Percentiles rank a stretch among this genome's conserved stretches.
Evolutionary conservation across 2,113 vertebrate genomes (phyloP).

Genomic region (Scopus umbretta): DNA sequence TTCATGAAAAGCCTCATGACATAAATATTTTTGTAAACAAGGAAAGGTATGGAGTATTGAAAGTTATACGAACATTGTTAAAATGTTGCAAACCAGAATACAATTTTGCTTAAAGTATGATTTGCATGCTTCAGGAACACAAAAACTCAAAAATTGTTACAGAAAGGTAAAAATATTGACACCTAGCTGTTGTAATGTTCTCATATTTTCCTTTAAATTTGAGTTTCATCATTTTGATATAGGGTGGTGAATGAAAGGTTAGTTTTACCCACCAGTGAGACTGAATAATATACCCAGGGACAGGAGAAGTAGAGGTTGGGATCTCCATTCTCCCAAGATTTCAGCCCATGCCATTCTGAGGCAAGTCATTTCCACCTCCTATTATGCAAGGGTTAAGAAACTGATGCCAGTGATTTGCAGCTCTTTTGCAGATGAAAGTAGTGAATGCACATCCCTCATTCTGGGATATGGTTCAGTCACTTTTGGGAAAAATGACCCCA

Average conservation of each 20-base stretch:
- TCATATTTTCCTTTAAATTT: background rate
- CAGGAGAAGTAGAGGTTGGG: background rate
- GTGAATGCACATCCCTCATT: background rate
- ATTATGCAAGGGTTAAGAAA: background rate
- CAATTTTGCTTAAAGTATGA: background rate
- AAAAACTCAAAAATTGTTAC: background rate
- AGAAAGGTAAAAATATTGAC: background rate
- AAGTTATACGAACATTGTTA: background rate
- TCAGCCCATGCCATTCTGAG: background rate
- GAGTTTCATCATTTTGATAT: background rate
- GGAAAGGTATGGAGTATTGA: background rate
- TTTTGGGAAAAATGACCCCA: background rate
- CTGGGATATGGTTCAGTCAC: background rate
- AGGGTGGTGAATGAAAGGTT: background rate
- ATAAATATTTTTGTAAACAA: background rate
- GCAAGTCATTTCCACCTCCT: background rate
- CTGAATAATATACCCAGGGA: background rate
- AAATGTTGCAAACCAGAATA: background rate
- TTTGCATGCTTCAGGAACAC: background rate
- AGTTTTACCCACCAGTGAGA: background rate
- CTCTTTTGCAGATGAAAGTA: background rate
- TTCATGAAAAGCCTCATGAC: background rate
- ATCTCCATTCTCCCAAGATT: background rate
- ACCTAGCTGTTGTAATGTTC: background rate
- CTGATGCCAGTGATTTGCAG: background rate